phyloP scores from a whole-genome alignment of 2,797 vertebrate genomes.

The Bufotes viridis region DNA sequence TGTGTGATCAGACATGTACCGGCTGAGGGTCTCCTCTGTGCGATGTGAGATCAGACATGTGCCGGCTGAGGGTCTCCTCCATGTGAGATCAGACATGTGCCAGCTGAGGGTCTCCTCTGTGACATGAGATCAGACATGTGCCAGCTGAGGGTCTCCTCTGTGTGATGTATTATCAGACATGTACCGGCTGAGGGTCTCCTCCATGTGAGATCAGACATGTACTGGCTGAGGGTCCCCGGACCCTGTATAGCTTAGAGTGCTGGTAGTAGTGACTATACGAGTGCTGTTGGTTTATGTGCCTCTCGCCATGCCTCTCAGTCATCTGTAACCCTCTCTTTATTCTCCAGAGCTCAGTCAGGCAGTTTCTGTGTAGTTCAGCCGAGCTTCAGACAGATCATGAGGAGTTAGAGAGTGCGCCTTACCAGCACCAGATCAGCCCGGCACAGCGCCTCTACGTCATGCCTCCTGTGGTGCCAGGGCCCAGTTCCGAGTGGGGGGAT shows the following conservation, averaged over 20 bases:
- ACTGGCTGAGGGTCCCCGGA: neutral
- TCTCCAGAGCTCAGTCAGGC: constrained; percentile 73
- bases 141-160: too few species aligned
- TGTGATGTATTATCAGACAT: too few species aligned
- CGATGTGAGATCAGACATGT: too few species aligned
- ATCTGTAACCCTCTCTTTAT: constrained; percentile 69
- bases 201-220: neutral
- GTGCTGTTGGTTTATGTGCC: neutral
- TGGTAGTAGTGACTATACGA: neutral
- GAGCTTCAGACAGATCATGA: constrained; percentile 68
- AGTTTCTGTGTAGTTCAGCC: constrained; percentile 65
- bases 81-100: too few species aligned
- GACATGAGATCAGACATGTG: too few species aligned
- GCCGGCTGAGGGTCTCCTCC: too few species aligned
- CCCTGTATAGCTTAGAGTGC: neutral
- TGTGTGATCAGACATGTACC: too few species aligned
- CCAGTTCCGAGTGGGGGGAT: constrained; percentile 69
- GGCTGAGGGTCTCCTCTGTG: too few species aligned
- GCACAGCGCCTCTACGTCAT: constrained; percentile 63
- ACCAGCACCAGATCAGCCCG: constrained; percentile 64
- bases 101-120: too few species aligned
- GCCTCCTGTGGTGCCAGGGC: constrained; percentile 61
- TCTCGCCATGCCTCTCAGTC: neutral
- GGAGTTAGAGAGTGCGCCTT: constrained; percentile 63
- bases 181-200: too few species aligned